Evolutionary conservation across 1,140 invertebrate species (phyloP).

Genomic region (Drosophila melanica): DNA sequence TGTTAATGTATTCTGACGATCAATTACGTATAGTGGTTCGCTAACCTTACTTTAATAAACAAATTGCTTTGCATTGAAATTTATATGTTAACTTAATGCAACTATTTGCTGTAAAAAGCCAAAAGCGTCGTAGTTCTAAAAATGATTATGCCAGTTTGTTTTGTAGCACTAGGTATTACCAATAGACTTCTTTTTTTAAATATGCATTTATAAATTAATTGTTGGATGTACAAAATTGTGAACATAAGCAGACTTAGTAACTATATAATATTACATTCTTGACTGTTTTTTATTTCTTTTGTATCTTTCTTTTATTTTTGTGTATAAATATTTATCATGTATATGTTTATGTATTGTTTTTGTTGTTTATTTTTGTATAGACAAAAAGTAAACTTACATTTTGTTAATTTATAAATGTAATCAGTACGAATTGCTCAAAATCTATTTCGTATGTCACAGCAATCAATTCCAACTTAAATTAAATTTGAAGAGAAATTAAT

Average conservation of each 20-base stretch:
- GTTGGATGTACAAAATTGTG: constrained; percentile 61
- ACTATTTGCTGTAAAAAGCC: constrained; percentile 61
- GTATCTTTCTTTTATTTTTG: neutral
- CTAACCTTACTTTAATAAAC: constrained; percentile 39
- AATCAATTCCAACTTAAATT: constrained; percentile 3
- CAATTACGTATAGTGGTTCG: constrained; percentile 56
- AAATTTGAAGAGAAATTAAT: neutral
- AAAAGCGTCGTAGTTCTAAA: constrained; percentile 59
- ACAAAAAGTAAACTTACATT: constrained; percentile 53
- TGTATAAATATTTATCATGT: constrained; percentile 50
- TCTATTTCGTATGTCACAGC: constrained; percentile 20
- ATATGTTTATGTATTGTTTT: constrained; percentile 54
- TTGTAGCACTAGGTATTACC: constrained; percentile 41
- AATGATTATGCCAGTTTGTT: constrained; percentile 67
- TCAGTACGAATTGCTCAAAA: constrained; percentile 70
- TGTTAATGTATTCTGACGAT: constrained; percentile 25
- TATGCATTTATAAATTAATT: constrained; percentile 63
- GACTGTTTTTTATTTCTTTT: constrained; percentile 36
- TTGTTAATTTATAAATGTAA: constrained; percentile 57
- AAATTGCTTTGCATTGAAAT: constrained; percentile 67
- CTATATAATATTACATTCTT: constrained; percentile 49
- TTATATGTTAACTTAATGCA: constrained; percentile 38
- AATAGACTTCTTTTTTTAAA: constrained; percentile 29
- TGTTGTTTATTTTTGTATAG: constrained; percentile 34
- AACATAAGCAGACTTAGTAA: constrained; percentile 60